Evolutionary conservation across 2,888 invertebrate species (phyloP).

Genomic region (Nephrotoma flavescens): DNA sequence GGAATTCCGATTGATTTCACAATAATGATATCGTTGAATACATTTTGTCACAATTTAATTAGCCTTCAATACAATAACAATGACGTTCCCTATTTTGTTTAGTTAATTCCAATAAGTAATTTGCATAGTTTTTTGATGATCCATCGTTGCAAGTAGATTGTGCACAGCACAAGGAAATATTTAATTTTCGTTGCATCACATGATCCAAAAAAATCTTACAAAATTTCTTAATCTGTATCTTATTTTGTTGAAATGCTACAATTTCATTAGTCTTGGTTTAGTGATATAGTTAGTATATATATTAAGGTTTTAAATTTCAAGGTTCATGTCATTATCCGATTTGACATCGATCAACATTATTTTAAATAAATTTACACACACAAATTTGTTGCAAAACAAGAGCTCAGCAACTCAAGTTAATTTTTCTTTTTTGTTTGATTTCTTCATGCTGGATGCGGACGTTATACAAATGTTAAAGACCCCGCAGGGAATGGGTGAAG

Average conservation of each 20-base stretch:
- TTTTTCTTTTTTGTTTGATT: not conserved
- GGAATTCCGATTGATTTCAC: not conserved
- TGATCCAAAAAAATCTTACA: not conserved
- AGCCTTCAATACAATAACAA: not conserved
- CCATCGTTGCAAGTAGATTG: not conserved
- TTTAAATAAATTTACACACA: not conserved
- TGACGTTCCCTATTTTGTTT: not conserved
- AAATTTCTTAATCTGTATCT: not conserved
- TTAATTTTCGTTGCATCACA: not conserved
- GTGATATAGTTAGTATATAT: not conserved
- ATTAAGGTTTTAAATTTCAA: not conserved
- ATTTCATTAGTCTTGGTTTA: not conserved
- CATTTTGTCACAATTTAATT: not conserved
- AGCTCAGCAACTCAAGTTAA: not conserved
- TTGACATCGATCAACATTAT: not conserved
- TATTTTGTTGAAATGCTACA: not conserved
- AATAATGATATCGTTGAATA: not conserved
- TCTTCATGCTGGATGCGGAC: not conserved
- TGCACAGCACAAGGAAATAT: not conserved
- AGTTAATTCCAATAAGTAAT: not conserved
- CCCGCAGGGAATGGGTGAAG: not conserved
- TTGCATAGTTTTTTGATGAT: not conserved
- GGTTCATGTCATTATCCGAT: not conserved
- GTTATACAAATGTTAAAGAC: not conserved
- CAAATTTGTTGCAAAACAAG: not conserved